These are phyloP conservation scores for Sebastes reedi DNA, from an alignment of 2,797 vertebrate genomes.

Conservation along the genomic window DNA sequence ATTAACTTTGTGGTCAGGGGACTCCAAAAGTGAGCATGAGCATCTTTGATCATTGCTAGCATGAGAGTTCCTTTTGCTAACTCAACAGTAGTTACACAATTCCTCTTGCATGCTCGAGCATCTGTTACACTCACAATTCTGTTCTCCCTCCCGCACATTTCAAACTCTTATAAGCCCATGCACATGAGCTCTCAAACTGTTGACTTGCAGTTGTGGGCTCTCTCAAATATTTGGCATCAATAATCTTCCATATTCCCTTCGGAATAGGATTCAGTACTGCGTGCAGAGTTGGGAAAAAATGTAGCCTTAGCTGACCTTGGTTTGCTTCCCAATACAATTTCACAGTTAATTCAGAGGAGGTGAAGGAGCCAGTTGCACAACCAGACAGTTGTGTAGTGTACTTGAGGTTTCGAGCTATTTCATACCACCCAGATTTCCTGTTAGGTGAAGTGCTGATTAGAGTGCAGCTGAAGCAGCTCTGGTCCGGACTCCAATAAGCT, in stretches of 20 bases:
- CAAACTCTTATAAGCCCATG: background rate
- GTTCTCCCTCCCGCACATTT: background rate
- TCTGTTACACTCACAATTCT: background rate
- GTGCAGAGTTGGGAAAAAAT: conserved; percentile 23
- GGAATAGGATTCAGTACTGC: conserved; percentile 39
- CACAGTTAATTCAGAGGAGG: conserved; percentile 62
- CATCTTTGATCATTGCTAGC: background rate
- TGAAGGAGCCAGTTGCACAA: conserved; percentile 13
- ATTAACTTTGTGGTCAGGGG: background rate
- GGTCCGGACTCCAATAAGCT: conserved; percentile 59
- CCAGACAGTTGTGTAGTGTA: conserved; percentile 48
- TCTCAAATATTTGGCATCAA: background rate
- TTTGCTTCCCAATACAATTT: conserved; percentile 64
- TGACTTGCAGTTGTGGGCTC: background rate
- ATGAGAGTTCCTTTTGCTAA: background rate
- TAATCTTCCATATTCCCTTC: background rate
- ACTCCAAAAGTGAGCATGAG: background rate
- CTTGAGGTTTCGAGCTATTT: conserved; percentile 54
- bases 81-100: background rate
- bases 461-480: conserved; percentile 44
- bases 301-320: conserved; percentile 36
- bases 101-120: background rate
- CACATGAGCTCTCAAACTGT: background rate
- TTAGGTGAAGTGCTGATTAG: conserved; percentile 67
- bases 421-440: conserved; percentile 63